Evolutionary conservation across 2,888 invertebrate species (phyloP).

Genomic region (Protula sp.): DNA sequence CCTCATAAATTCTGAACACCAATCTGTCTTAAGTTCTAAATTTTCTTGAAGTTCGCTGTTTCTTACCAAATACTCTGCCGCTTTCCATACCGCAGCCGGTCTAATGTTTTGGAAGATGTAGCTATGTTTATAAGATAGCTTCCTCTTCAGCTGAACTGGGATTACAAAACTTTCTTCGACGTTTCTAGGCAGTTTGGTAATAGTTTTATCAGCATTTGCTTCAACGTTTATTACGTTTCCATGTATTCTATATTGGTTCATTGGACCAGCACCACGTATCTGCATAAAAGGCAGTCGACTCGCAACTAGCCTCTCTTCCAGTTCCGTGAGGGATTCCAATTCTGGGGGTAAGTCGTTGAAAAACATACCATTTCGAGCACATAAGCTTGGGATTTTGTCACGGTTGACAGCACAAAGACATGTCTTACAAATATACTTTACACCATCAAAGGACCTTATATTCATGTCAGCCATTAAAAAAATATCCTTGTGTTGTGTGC

Average conservation of each 20-base stretch:
- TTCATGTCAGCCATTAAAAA: neutral
- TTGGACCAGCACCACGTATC: neutral
- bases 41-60: neutral
- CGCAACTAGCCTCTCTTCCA: neutral
- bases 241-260: neutral
- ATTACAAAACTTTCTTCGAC: neutral
- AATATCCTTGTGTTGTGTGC: neutral
- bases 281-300: neutral
- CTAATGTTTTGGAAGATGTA: neutral
- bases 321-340: neutral
- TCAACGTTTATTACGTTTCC: neutral
- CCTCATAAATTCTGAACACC: too few relatives aligned
- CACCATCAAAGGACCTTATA: neutral
- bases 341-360: neutral
- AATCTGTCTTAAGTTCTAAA: neutral
- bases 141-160: neutral
- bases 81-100: neutral
- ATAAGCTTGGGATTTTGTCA: neutral
- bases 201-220: neutral
- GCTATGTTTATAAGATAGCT: neutral
- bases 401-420: neutral
- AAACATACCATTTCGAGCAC: neutral
- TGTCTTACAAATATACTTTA: neutral
- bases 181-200: neutral
- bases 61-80: neutral